phyloP scores from a whole-genome alignment of 2,888 invertebrate species.

The Calameuta pallipes region DNA sequence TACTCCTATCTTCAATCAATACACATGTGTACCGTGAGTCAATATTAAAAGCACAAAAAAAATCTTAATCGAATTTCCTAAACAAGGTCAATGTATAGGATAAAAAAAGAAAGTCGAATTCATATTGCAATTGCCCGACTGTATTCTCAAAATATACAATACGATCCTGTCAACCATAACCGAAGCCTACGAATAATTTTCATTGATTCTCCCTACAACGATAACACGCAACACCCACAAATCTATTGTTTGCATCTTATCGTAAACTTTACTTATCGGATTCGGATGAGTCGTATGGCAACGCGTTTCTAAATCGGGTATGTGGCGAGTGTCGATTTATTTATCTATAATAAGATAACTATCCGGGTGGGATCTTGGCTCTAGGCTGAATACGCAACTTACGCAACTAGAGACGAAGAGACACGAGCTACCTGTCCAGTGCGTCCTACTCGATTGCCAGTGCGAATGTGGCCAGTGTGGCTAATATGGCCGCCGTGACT shows the following conservation, averaged over 20 bases:
- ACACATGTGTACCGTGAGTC: no score
- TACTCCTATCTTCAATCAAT: no score
- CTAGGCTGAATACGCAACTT: slow-evolving; percentile 20
- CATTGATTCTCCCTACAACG: not conserved
- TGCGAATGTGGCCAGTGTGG: not conserved
- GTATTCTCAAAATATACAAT: not conserved
- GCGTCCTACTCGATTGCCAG: not conserved
- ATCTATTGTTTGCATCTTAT: not conserved
- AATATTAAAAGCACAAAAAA: no score
- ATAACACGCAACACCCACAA: not conserved
- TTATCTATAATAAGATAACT: slow-evolving; percentile 27
- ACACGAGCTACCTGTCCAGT: not conserved
- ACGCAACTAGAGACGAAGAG: not conserved
- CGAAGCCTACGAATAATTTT: not conserved
- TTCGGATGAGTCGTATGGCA: slow-evolving; percentile 14
- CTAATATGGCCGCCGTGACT: not conserved
- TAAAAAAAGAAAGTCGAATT: no score
- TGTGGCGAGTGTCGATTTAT: slow-evolving; percentile 31
- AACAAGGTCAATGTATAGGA: no score
- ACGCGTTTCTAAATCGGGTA: slow-evolving; percentile 31
- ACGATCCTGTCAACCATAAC: not conserved
- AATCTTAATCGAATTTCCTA: no score
- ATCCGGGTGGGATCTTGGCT: slow-evolving; percentile 34
- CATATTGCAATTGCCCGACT: not conserved
- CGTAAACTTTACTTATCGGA: not conserved